Evolutionary conservation across 2,113 vertebrate genomes (phyloP), one percentile per base, ranked within the genome.

Genomic region (Uria lomvia): DNA sequence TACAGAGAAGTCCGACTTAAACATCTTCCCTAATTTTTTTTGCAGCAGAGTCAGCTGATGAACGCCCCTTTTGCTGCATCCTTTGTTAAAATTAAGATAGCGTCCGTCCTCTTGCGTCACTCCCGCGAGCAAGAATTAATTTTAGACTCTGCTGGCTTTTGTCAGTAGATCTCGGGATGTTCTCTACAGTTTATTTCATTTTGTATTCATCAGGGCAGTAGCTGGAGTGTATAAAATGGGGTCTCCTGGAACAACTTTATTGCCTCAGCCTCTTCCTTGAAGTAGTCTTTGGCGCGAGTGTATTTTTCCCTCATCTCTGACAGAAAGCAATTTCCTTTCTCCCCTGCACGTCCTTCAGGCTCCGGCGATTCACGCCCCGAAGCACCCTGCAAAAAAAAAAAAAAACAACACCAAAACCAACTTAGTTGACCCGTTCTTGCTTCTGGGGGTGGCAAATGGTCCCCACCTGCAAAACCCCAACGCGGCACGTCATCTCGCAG

Each of bases 241-340:
- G 66, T 80, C 86, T 94, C 50, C 78, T 83, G 95, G 79, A 95
- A 80, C 76, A 78, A 49, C 73, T 87, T 93, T 36, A 91, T 88
- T 97, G 79, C 91, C 89, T 82, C 81, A 85, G 74, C n/a, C 87
- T 90, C 76, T 92, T 92, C 72, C 85, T 74, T 67, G 81, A 70
- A 92, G 81, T 45, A 76, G 71, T 47, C 75, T 76, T 52, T 73
- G 92, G 75, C 1, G 0, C 6, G 5, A 65, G 47, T 50, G 8
- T 74, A 63, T 88, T 90, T 95, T 91, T 32, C 68, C 75, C 55
- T 78, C 38, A 4, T 80, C 81, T 89, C 85, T 11, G 27, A 49
- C 94, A 92, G 82, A 95, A 96, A 92, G 93, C 85, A 95, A 92
- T 97, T 96, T 95, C 81, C 87, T 80, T 77, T 73, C 74, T 74